These are phyloP conservation scores for Cantharis rufa DNA, from an alignment of 2,888 invertebrate species.

Conservation along the genomic window DNA sequence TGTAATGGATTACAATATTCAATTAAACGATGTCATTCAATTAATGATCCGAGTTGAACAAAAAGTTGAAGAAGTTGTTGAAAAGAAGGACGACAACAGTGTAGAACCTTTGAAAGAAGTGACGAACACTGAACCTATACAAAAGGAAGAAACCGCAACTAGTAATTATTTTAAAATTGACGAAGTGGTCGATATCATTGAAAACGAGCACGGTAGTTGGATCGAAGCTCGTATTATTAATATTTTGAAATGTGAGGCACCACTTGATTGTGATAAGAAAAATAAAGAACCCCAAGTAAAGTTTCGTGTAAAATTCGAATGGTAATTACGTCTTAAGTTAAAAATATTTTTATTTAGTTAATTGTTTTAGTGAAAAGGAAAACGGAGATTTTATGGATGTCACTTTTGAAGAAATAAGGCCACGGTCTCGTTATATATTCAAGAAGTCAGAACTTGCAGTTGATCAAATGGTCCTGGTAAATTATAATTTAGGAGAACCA, in stretches of 20 bases:
- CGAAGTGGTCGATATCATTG: slow-evolving; percentile 70
- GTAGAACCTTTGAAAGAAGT: neutral
- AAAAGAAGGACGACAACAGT: neutral
- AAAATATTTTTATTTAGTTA: neutral
- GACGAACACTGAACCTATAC: neutral
- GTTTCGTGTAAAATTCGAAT: slow-evolving; percentile 54
- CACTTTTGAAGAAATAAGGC: slow-evolving; percentile 64
- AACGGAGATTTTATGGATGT: slow-evolving; percentile 51
- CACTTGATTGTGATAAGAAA: slow-evolving; percentile 2
- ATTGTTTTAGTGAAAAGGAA: slow-evolving; percentile 32
- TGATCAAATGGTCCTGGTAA: slow-evolving; percentile 71
- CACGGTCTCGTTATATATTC: slow-evolving; percentile 65
- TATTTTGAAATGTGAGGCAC: slow-evolving; percentile 53
- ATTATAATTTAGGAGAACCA: slow-evolving; percentile 74
- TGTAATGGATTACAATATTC: slow-evolving; percentile 76
- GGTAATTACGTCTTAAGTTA: slow-evolving; percentile 37
- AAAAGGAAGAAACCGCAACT: slow-evolving; percentile 13
- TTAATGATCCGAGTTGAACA: slow-evolving; percentile 58
- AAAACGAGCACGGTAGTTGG: slow-evolving; percentile 71
- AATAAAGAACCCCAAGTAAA: slow-evolving; percentile 52
- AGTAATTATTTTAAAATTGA: slow-evolving; percentile 62
- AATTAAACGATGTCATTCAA: slow-evolving; percentile 76
- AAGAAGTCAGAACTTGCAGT: slow-evolving; percentile 60
- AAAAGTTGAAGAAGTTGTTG: neutral
- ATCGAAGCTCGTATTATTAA: slow-evolving; percentile 68